Conservation (phyloP, 2,797 vertebrate genomes). For the Rhadinocentrus ornatus region DNA sequence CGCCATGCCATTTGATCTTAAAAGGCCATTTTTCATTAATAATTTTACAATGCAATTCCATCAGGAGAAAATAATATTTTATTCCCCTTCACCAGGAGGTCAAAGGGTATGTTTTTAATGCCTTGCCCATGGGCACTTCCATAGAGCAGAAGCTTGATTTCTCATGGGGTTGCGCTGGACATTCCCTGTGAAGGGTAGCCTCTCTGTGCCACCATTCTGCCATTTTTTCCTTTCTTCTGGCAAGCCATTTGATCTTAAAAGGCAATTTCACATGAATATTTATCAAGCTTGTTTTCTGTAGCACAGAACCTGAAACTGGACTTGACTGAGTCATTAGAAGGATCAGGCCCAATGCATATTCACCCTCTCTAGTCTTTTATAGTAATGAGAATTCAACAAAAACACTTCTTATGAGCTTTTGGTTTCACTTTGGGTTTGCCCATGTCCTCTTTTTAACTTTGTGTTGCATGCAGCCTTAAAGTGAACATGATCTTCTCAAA, state of each 20-base stretch:
- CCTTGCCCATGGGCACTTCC: slow-evolving; percentile 44
- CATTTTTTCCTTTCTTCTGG: slow-evolving; percentile 10
- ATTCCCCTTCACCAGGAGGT: slow-evolving; percentile 36
- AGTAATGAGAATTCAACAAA: slow-evolving; percentile 49
- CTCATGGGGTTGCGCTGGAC: slow-evolving; percentile 30
- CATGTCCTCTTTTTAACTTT: slow-evolving; percentile 22
- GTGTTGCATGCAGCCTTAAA: slow-evolving; percentile 40
- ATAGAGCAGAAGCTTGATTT: slow-evolving; percentile 37
- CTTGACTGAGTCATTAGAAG: slow-evolving; percentile 49
- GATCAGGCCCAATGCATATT: slow-evolving; percentile 4
- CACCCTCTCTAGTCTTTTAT: slow-evolving; percentile 23
- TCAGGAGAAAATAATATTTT: slow-evolving; percentile 28
- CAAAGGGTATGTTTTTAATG: slow-evolving; percentile 26
- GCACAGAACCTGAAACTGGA: slow-evolving; percentile 42
- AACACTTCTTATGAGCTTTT: slow-evolving; percentile 23
- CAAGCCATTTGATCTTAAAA: slow-evolving; percentile 62
- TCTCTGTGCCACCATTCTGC: slow-evolving; percentile 10
- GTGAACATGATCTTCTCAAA: slow-evolving; percentile 58
- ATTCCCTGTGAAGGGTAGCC: slow-evolving; percentile 31
- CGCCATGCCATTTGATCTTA: slow-evolving; percentile 61
- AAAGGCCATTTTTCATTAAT: slow-evolving; percentile 68
- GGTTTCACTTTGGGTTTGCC: slow-evolving; percentile 45
- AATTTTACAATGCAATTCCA: slow-evolving; percentile 44
- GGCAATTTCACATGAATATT: slow-evolving; percentile 65
- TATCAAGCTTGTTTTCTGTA: slow-evolving; percentile 49